These are phyloP conservation scores for Dromius quadrimaculatus DNA, from an alignment of 2,888 invertebrate genomes.

Conservation along the genomic window DNA sequence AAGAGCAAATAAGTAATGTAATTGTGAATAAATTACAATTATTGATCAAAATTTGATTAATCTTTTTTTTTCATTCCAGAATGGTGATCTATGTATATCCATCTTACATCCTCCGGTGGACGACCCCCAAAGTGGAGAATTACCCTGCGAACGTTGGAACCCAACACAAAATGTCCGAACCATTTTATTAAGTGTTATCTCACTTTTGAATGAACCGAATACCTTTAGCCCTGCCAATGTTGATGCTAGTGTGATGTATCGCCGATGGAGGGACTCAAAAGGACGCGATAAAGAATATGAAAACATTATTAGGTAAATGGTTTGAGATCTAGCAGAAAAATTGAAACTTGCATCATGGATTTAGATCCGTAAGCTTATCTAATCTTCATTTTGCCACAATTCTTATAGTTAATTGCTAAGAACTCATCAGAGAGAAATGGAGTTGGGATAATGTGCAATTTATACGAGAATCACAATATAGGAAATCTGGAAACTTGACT, in stretches of 20 bases:
- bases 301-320: slow-evolving; percentile 95
- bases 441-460: too few species aligned
- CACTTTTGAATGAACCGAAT: slow-evolving; percentile 98
- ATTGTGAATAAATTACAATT: background rate
- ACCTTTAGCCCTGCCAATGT: slow-evolving; percentile 99
- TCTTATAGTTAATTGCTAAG: too few species aligned
- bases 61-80: slow-evolving; percentile 71
- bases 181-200: slow-evolving; percentile 97
- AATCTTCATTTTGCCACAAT: too few species aligned
- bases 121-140: slow-evolving; percentile 98
- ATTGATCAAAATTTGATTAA: background rate
- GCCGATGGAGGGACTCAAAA: slow-evolving; percentile 98
- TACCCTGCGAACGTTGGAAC: slow-evolving; percentile 99
- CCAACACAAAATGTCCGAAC: slow-evolving; percentile 99
- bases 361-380: too few species aligned
- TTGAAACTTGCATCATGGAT: too few species aligned
- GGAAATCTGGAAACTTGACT: too few species aligned
- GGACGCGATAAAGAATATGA: slow-evolving; percentile 99
- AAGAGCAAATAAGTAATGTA: background rate
- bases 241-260: slow-evolving; percentile 99
- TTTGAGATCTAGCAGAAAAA: too few species aligned
- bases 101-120: slow-evolving; percentile 99
- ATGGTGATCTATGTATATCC: slow-evolving; percentile 99
- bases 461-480: too few species aligned
- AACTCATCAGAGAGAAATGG: too few species aligned